These are phyloP conservation scores for Coenonympha glycerion DNA, from an alignment of 2,888 invertebrate genomes.

Conservation along the genomic window DNA sequence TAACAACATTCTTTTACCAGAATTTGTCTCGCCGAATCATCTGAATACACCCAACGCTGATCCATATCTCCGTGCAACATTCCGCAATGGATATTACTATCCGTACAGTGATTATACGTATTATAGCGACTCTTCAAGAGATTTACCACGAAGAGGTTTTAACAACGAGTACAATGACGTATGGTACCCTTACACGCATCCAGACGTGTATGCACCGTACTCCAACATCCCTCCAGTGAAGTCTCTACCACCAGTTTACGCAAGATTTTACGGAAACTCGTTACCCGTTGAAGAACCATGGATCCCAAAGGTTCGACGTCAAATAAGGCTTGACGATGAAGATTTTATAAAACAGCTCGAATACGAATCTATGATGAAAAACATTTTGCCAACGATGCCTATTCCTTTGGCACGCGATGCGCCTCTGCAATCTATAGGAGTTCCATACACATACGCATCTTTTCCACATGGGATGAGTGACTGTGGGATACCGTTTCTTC, in stretches of 20 bases:
- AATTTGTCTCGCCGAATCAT: neutral
- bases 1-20: neutral
- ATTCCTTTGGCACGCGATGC: constrained; percentile 41
- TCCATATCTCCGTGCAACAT: neutral
- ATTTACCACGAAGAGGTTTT: neutral
- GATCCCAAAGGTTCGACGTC: constrained; percentile 9
- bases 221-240: constrained; percentile 13
- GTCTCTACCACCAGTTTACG: constrained; percentile 21
- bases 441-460: neutral
- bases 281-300: constrained; percentile 1
- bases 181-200: constrained; percentile 9
- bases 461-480: constrained; percentile 19
- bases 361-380: constrained; percentile 53
- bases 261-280: constrained; percentile 5
- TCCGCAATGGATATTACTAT: constrained; percentile 1
- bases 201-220: neutral
- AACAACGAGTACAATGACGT: constrained; percentile 6
- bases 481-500: constrained; percentile 43
- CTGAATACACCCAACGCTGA: neutral
- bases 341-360: constrained; percentile 45
- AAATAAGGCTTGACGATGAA: constrained; percentile 29
- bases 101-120: constrained; percentile 9
- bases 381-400: constrained; percentile 60
- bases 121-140: neutral
- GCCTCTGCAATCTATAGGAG: constrained; percentile 6